These are phyloP conservation scores for Proterorhinus semilunaris DNA, from an alignment of 2,113 vertebrate species.

Conservation along the genomic window DNA sequence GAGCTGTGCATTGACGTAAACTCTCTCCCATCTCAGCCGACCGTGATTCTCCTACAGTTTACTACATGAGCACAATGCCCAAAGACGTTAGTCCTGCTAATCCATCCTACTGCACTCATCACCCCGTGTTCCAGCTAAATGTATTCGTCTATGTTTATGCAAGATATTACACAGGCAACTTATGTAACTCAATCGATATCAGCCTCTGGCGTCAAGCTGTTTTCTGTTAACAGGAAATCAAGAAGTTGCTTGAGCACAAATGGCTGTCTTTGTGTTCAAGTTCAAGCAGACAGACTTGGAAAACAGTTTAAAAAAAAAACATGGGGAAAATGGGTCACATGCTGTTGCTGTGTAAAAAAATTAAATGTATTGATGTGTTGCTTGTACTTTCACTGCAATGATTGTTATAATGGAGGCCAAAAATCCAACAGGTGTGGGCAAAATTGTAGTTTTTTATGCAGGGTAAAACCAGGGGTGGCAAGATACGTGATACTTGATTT, in stretches of 20 bases:
- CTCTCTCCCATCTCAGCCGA: constrained; percentile 18
- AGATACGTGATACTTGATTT: too few species aligned
- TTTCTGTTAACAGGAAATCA: background rate
- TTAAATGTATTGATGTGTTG: too few species aligned
- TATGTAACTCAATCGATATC: background rate
- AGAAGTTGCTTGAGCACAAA: background rate
- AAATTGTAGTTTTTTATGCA: too few species aligned
- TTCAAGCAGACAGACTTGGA: background rate
- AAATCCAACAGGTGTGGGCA: too few species aligned
- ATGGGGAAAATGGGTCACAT: too few species aligned
- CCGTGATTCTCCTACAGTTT: too few species aligned
- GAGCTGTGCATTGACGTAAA: constrained; percentile 20
- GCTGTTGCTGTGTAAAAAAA: too few species aligned
- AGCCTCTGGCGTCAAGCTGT: background rate
- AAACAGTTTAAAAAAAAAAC: too few species aligned
- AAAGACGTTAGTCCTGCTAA: background rate
- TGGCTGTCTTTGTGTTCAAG: background rate
- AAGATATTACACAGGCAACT: background rate
- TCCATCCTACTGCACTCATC: background rate
- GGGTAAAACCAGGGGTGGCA: too few species aligned
- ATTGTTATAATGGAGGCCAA: too few species aligned
- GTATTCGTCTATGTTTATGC: background rate
- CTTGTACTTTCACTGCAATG: too few species aligned
- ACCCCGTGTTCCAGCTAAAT: background rate
- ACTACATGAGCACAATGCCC: constrained; percentile 23